Conservation (phyloP, 2,113 vertebrate genomes). For the Amblyornis subalaris region DNA sequence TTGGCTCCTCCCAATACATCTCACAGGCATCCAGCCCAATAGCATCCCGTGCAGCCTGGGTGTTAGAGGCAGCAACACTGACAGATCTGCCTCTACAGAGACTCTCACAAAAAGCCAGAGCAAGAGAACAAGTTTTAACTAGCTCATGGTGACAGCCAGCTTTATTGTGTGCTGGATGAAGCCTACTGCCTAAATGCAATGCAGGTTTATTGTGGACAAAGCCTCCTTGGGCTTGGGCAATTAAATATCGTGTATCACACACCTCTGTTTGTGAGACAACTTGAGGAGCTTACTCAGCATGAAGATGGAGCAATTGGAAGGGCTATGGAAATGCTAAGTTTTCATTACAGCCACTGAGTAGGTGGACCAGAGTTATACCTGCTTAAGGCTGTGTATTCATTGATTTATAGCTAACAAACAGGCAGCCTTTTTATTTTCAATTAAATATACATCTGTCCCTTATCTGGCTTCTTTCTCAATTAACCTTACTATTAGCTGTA, state of each 20-base stretch:
- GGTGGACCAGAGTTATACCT: neutral
- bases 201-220: neutral
- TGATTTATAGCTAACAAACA: neutral
- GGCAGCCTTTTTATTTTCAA: neutral
- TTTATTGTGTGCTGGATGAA: neutral
- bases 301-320: neutral
- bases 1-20: neutral
- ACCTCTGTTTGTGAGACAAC: neutral
- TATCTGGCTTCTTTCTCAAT: constrained; percentile 16
- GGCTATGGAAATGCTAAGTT: neutral
- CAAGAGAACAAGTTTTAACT: neutral
- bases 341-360: neutral
- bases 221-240: neutral
- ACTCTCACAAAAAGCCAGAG: neutral
- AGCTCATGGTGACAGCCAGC: neutral
- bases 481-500: constrained; percentile 19
- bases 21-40: neutral
- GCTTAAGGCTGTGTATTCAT: neutral
- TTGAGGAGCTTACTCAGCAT: neutral
- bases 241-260: neutral
- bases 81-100: neutral
- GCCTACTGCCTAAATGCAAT: neutral
- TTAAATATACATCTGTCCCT: neutral
- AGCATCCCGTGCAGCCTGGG: neutral
- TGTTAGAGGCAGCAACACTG: neutral